Percentiles rank a stretch among this genome's conserved stretches.
Evolutionary conservation across 1,140 invertebrate species (phyloP).

Genomic region (Helicoverpa armigera): DNA sequence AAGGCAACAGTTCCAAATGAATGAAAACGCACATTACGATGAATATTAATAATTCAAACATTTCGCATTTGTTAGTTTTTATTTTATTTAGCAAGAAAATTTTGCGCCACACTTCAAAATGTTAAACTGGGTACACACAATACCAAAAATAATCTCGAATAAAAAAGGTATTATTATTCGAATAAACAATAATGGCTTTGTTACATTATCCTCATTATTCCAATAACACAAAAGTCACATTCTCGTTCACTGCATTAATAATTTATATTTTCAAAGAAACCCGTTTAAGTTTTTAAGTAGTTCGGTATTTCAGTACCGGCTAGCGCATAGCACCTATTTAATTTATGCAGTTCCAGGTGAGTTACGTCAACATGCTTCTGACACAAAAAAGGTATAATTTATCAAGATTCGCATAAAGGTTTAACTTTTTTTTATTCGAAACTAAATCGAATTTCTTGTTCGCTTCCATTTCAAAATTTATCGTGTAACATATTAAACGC

Average conservation of each 20-base stretch:
- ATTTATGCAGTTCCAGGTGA: not conserved
- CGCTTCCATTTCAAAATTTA: constrained; percentile 32
- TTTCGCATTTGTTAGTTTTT: constrained; percentile 54
- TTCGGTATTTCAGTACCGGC: not conserved
- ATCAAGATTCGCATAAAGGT: too few species aligned
- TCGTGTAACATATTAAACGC: constrained; percentile 20
- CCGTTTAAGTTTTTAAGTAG: not conserved
- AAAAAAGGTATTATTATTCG: not conserved
- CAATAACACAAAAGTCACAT: too few species aligned
- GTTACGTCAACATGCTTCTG: too few species aligned
- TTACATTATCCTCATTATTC: too few species aligned
- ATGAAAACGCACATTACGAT: constrained; percentile 74
- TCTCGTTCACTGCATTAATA: too few species aligned
- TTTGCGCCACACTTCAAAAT: constrained; percentile 57
- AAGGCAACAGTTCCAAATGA: constrained; percentile 84
- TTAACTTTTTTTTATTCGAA: not conserved
- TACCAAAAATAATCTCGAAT: not conserved
- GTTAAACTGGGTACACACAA: constrained; percentile 49
- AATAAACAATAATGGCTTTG: not conserved
- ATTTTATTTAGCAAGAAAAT: constrained; percentile 57
- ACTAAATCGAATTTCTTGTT: not conserved
- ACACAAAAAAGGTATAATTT: too few species aligned
- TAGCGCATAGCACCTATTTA: not conserved
- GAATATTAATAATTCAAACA: constrained; percentile 65
- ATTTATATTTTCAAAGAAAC: not conserved